These are phyloP conservation scores for Muscicapa striata DNA, from an alignment of 2,797 vertebrate species.

Conservation along the genomic window DNA sequence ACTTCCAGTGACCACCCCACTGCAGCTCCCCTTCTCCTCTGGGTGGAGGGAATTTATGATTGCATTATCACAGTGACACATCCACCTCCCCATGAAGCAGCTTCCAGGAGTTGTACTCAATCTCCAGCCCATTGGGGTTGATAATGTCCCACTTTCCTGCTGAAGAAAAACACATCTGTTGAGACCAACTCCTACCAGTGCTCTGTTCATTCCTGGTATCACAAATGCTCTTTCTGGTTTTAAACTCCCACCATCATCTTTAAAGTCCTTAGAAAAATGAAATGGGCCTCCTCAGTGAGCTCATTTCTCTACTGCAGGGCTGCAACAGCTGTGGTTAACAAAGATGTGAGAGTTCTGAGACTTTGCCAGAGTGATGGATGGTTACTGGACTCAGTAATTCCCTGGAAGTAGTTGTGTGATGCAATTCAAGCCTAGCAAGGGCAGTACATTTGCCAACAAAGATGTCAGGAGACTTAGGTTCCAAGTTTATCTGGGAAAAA, in stretches of 20 bases:
- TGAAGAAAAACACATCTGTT: neutral
- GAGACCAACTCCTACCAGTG: neutral
- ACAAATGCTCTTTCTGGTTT: neutral
- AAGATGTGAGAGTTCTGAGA: slow-evolving; percentile 6
- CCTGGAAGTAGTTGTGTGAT: slow-evolving; percentile 13
- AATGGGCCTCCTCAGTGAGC: neutral
- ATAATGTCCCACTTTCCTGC: neutral
- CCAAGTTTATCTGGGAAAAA: neutral
- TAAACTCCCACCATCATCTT: neutral
- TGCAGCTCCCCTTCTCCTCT: neutral
- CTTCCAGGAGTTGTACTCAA: neutral
- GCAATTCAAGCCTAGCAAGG: neutral
- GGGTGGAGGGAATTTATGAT: neutral
- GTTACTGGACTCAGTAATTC: slow-evolving; percentile 11
- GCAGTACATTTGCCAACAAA: neutral
- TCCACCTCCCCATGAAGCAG: neutral
- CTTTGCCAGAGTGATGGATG: slow-evolving; percentile 23
- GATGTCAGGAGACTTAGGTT: neutral
- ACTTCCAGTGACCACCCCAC: neutral
- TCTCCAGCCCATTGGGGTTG: neutral
- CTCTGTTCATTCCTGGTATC: neutral
- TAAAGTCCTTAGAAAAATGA: neutral
- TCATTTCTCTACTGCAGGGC: neutral
- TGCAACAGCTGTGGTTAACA: slow-evolving; percentile 1
- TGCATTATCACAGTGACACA: neutral